These are phyloP conservation scores for Sarotherodon lohbergeri DNA, from an alignment of 2,113 vertebrate genomes.

Conservation along the genomic window DNA sequence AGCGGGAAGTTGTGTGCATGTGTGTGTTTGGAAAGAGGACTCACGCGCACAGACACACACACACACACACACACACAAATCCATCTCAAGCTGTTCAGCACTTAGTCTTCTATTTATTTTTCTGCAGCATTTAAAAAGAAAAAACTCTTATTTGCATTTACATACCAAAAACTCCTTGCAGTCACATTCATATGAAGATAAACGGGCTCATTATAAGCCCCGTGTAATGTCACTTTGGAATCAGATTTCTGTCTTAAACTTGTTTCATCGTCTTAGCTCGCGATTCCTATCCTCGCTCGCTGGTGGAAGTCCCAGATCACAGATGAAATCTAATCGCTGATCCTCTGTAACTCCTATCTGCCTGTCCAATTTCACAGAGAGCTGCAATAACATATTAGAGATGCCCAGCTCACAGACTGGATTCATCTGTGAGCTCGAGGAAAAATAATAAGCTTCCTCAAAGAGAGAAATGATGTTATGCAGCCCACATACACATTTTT, in stretches of 20 bases:
- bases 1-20: not conserved
- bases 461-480: not conserved
- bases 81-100: not conserved
- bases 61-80: not conserved
- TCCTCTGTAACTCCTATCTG: not conserved
- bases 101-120: not conserved
- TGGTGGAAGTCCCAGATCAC: slow-evolving; percentile 2
- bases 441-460: not conserved
- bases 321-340: not conserved
- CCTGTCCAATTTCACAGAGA: not conserved
- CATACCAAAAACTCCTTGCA: not conserved
- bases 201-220: not conserved
- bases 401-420: not conserved
- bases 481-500: not conserved
- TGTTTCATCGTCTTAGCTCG: not conserved
- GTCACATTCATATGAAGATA: not conserved
- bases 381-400: not conserved
- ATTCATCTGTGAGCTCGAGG: not conserved
- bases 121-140: not conserved
- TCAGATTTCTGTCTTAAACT: not conserved
- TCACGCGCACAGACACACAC: not conserved
- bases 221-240: not conserved
- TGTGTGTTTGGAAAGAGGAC: not conserved
- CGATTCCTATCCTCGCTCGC: not conserved
- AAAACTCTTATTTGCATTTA: not conserved